phyloP scores from a whole-genome alignment of 2,888 invertebrate genomes.

The Podotricha telesiphe region DNA sequence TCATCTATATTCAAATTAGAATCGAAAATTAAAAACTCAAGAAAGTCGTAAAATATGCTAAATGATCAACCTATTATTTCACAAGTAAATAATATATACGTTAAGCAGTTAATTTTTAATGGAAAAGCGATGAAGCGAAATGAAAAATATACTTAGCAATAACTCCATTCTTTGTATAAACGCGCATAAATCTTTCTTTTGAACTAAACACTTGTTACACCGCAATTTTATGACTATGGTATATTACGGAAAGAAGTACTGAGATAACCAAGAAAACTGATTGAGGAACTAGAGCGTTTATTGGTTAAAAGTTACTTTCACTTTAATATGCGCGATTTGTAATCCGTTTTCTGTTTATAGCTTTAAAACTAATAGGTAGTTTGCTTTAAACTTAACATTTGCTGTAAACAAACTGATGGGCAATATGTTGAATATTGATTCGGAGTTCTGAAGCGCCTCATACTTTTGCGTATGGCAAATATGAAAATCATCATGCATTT shows the following conservation, averaged over 20 bases:
- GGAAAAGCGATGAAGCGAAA: neutral
- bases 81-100: neutral
- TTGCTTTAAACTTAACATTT: conserved; percentile 7
- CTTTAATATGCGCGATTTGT: conserved; percentile 17
- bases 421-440: conserved; percentile 8
- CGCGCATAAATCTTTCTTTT: conserved; percentile 14
- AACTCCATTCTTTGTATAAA: conserved; percentile 10
- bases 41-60: neutral
- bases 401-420: conserved; percentile 5
- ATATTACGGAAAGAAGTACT: conserved; percentile 16
- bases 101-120: neutral
- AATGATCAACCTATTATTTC: neutral
- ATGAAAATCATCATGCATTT: neutral
- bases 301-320: conserved; percentile 22
- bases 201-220: conserved; percentile 8
- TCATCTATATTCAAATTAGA: conserved; percentile 1
- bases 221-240: conserved; percentile 9
- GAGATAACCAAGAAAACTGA: conserved; percentile 17
- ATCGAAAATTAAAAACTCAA: neutral
- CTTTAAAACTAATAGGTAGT: conserved; percentile 8
- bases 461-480: neutral
- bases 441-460: neutral
- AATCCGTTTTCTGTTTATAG: neutral
- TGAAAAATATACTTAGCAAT: conserved; percentile 5
- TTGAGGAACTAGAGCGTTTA: conserved; percentile 16